Base-by-base conservation (phyloP, 2,888 invertebrate species). In the Heteromurus nitidus region DNA sequence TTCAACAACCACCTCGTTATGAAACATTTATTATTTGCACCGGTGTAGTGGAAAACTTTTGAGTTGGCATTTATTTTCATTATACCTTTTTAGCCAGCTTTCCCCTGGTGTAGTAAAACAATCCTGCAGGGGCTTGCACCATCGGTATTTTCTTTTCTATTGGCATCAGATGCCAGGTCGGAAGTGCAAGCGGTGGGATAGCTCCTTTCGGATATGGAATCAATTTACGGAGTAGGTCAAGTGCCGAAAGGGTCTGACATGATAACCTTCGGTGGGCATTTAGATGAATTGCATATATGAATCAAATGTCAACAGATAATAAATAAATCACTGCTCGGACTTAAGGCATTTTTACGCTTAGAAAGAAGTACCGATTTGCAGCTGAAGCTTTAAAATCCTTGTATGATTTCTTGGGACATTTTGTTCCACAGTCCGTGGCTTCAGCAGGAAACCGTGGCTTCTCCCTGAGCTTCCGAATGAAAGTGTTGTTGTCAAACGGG, bases 181-280 rank as follows among this genome's bases (percentile, higher is more conserved):
- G 86, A n/a, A 86, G 69, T 30, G 80, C 72, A 3, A 77, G 75
- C 58, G 73, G 73, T 5, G 86, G 86, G 7, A 86, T 55, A 20
- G 44, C 64, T n/a, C 85, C 84, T 11, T 68, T 31, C 0, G 84
- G 85, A 20, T 50, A 60, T 24, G 80, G 81, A 20, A 83, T 70
- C 18, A 13, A 31, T 16, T 81, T 44, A 18, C 53, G 50, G 11
- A 82, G 0, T 47, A 47, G 26, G 7, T 82, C 83, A 9, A 84
- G n/a, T 3, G 31, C 30, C 2, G 82, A 55, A 58, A 68, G 72
- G 5, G 55, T 55, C 5, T 31, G 60, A 5, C 55, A 0, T n/a
- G 55, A 68, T 11, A 82, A 42, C 26, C 82, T 77, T n/a, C 28
- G 42, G n/a, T n/a, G 22, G 16, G 11, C 3, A 18, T 26, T 28